Percentiles rank a stretch among this genome's conserved stretches.
These are phyloP conservation scores for Ricordea florida DNA, from an alignment of 92 coral and sea anemone species.

Conservation along the genomic window DNA sequence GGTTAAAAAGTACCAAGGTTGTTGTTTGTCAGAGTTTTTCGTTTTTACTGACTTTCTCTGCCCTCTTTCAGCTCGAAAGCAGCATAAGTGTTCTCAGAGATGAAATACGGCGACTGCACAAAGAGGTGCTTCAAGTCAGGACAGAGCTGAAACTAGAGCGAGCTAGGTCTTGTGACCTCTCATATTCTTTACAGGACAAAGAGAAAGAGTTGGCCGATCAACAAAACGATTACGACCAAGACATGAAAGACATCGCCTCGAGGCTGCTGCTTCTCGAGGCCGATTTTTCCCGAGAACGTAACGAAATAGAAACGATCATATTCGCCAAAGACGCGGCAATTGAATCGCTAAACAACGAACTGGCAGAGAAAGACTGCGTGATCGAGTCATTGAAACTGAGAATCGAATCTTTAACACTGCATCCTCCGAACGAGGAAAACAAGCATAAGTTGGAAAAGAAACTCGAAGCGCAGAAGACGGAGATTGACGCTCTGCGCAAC, in stretches of 20 bases:
- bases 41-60: neutral
- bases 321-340: constrained; percentile 56
- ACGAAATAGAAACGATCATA: constrained; percentile 50
- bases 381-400: constrained; percentile 48
- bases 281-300: constrained; percentile 74
- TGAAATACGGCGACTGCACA: constrained; percentile 63
- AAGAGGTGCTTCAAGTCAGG: constrained; percentile 51
- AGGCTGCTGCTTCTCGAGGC: constrained; percentile 66
- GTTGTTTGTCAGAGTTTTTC: neutral
- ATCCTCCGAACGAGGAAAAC: constrained; percentile 36
- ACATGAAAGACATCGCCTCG: constrained; percentile 63
- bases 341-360: constrained; percentile 45
- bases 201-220: constrained; percentile 43
- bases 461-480: constrained; percentile 61
- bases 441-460: constrained; percentile 41
- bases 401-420: constrained; percentile 38
- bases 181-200: constrained; percentile 60
- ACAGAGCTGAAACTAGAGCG: constrained; percentile 63
- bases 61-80: constrained; percentile 58
- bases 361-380: constrained; percentile 26
- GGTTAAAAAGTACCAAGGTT: neutral
- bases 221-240: constrained; percentile 66
- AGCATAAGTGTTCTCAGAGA: constrained; percentile 48
- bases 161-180: constrained; percentile 53
- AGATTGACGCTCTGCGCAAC: constrained; percentile 62